Percentiles rank a stretch among this genome's conserved stretches.
Evolutionary conservation across 2,113 vertebrate species (phyloP).

Genomic region (Oreocharis arfaki): DNA sequence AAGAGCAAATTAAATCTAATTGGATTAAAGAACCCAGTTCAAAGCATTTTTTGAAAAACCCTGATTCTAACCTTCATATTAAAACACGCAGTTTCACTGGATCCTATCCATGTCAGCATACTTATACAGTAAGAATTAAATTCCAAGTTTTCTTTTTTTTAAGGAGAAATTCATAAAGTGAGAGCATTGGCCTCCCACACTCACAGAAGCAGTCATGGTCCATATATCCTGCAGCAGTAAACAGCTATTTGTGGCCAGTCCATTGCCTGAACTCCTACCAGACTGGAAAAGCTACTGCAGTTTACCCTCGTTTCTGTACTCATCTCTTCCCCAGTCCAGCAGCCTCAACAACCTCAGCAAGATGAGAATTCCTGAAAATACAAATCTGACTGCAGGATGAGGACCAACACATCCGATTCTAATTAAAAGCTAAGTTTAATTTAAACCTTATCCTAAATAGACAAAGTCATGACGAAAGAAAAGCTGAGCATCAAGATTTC

Average conservation of each 20-base stretch:
- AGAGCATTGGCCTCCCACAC: background rate
- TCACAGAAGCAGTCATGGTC: conserved; percentile 2
- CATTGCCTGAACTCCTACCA: background rate
- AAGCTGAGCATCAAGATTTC: background rate
- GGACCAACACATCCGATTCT: background rate
- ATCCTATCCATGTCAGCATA: conserved; percentile 24
- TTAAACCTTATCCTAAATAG: background rate
- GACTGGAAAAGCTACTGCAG: background rate
- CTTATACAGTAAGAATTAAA: background rate
- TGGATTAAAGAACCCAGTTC: background rate
- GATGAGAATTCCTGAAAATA: background rate
- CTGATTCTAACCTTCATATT: conserved; percentile 20
- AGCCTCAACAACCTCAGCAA: background rate
- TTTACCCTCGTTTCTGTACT: background rate
- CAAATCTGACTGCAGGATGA: background rate
- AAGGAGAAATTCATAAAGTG: background rate
- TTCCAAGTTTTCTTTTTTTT: background rate
- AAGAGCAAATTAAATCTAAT: conserved; percentile 17
- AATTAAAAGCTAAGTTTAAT: conserved; percentile 7
- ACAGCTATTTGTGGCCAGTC: background rate
- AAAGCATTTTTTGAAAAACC: background rate
- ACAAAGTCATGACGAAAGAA: background rate
- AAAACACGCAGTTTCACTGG: background rate
- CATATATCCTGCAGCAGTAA: background rate
- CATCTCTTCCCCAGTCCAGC: background rate